Evolutionary conservation across 2,888 invertebrate genomes (phyloP), one percentile per base, ranked within the genome.

Genomic region (Tanytarsus gracilentus): DNA sequence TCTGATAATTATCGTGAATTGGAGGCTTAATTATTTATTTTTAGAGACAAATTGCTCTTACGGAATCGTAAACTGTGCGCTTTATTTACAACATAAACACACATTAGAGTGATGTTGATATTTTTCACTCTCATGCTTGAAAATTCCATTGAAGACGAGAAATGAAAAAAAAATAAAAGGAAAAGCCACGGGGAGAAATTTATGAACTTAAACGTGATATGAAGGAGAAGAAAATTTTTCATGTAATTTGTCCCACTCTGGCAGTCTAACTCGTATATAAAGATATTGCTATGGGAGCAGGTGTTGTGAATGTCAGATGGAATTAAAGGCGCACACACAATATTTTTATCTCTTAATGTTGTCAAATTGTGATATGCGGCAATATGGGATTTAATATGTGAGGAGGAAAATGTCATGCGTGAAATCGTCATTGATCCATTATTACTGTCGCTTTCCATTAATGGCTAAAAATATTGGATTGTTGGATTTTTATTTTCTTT

Each of bases 261-360:
- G n/a, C n/a, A n/a, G n/a, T n/a, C n/a, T n/a, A n/a, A n/a, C n/a
- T n/a, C n/a, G n/a, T n/a, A n/a, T n/a, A n/a, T n/a, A n/a, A n/a
- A n/a, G n/a, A n/a, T n/a, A n/a, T n/a, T n/a, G n/a, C n/a, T n/a
- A 16, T 21, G 25, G 14, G 26, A 53, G 39, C 53, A 53, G 53
- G 53, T 53, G 53, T 53, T 27, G 29, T 53, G 36, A 53, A 53
- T 36, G 53, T 53, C 53, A 36, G 3, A 53, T 36, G 53, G 53
- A 53, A 53, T 53, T 53, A 53, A 53, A 53, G 29, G 39, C 23
- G 18, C 21, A 44, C 11, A 44, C 36, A 44, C n/a, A 44, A 23
- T 44, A 23, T 33, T 36, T 53, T 53, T 36, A 53, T 53, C 53
- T 53, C 36, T 49, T 49, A 27, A 26, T 49, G 49, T 25, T 49